These are phyloP conservation scores for Parus major DNA, from an alignment of 2,113 vertebrate species.

Conservation along the genomic window DNA sequence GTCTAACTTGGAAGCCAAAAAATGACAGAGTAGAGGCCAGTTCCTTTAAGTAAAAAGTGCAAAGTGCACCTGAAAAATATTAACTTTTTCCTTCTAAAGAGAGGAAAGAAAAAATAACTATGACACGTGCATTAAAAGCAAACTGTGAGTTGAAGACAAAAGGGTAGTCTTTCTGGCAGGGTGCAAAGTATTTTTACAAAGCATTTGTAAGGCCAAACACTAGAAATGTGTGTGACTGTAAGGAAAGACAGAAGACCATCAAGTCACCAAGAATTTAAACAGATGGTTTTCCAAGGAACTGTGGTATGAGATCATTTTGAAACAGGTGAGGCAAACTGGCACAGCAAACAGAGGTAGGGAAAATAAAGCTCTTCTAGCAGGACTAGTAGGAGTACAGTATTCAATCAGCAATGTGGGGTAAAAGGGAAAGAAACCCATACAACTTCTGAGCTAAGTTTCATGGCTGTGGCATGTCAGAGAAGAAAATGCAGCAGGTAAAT, in stretches of 20 bases:
- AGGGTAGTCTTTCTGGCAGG: neutral
- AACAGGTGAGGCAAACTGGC: neutral
- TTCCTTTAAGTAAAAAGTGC: neutral
- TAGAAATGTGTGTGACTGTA: neutral
- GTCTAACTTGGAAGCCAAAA: neutral
- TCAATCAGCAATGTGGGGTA: accelerated
- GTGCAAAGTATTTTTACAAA: neutral
- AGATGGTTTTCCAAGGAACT: neutral
- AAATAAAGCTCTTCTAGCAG: neutral
- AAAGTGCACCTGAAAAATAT: neutral
- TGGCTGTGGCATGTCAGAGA: neutral
- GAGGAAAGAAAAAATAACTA: neutral
- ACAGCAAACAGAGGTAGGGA: neutral
- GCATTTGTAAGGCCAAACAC: neutral
- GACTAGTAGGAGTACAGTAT: neutral
- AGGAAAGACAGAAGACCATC: neutral
- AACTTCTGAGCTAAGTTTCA: neutral
- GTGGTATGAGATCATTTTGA: neutral
- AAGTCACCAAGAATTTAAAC: neutral
- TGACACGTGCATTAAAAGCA: neutral
- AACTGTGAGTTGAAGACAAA: neutral
- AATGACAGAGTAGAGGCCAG: neutral
- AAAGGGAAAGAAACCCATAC: neutral
- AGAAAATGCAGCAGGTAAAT: neutral
- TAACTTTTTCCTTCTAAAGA: neutral